Evolutionary conservation across 1,140 invertebrate species (phyloP).

Genomic region (Oreohelix idahoensis): DNA sequence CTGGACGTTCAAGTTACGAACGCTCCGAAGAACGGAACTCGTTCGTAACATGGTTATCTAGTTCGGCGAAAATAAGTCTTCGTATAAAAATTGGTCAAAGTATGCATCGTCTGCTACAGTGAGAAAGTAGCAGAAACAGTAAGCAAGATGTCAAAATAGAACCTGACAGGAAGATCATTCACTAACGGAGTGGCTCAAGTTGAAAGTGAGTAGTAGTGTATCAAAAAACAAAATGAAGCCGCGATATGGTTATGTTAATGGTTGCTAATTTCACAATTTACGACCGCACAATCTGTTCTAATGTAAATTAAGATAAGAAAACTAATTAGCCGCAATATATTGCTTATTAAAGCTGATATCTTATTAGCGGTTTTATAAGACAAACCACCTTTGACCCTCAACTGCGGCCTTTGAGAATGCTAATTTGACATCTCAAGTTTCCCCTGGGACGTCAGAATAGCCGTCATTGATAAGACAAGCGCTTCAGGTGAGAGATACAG

Average conservation of each 20-base stretch:
- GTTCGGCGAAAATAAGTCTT: too few species aligned
- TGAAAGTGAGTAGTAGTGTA: neutral
- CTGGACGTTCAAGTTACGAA: too few species aligned
- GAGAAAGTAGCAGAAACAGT: too few species aligned
- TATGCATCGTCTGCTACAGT: too few species aligned
- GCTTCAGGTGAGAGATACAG: neutral
- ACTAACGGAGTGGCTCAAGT: neutral
- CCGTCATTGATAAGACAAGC: neutral
- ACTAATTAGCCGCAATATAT: neutral
- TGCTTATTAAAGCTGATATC: neutral
- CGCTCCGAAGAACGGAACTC: too few species aligned
- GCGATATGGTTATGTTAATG: neutral
- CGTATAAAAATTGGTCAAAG: too few species aligned
- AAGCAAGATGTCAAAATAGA: too few species aligned
- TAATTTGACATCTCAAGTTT: slow-evolving; percentile 5
- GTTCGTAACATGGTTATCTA: too few species aligned
- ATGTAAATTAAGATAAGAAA: neutral
- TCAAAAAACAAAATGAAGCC: neutral
- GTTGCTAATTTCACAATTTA: neutral
- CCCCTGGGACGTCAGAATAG: neutral
- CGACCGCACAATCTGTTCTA: neutral
- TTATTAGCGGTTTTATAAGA: neutral
- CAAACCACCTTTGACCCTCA: neutral
- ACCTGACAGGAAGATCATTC: too few species aligned
- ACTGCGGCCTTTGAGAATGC: neutral